Evolutionary conservation across 2,113 vertebrate genomes (phyloP), one percentile per base, ranked within the genome.

Genomic region (Chloropsis hardwickii): DNA sequence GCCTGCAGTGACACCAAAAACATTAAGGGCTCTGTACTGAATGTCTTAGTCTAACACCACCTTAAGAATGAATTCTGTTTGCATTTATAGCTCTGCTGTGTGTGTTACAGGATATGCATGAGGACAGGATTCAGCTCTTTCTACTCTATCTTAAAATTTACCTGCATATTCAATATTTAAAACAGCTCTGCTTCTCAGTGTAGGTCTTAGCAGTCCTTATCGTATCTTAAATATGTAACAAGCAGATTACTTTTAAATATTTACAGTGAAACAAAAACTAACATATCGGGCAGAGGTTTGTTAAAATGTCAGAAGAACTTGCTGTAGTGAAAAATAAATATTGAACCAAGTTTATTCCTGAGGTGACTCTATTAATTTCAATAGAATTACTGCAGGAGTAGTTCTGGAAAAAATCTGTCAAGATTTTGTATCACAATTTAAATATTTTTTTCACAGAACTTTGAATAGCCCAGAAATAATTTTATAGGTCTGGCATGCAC

Each of bases 221-320:
- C 66, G 1, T 92, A 97, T 94, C 86, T 97, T 95, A 96, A 97
- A 97, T 97, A 93, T 91, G 80, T 96, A 96, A 74, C 57, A 94
- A 97, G 92, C 50, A 95, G 84, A 87, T 97, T 97, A 93, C 74
- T 95, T 90, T 92, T 97, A 93, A 97, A 94, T 97, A 97, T 96
- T 97, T 97, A 96, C 86, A 95, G 66, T 89, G 90, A 97, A 97
- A 92, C 74, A 82, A 97, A 95, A 96, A 53, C 92, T 93, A 97
- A 90, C 94, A 97, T 54, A 15, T 77, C 2, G 61, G 90, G 86
- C 47, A 44, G 76, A 93, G 92, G 85, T 94, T 89, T 97, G 88
- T 85, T 91, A 94, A 95, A 95, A 95, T 91, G 87, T 94, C 87
- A 93, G 79, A 94, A 88, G 85, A 90, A 92, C 85, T 96, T 90